Evolutionary conservation across 2,888 invertebrate genomes (phyloP), one percentile per base, ranked within the genome.

Genomic region (Andrena praecox): DNA sequence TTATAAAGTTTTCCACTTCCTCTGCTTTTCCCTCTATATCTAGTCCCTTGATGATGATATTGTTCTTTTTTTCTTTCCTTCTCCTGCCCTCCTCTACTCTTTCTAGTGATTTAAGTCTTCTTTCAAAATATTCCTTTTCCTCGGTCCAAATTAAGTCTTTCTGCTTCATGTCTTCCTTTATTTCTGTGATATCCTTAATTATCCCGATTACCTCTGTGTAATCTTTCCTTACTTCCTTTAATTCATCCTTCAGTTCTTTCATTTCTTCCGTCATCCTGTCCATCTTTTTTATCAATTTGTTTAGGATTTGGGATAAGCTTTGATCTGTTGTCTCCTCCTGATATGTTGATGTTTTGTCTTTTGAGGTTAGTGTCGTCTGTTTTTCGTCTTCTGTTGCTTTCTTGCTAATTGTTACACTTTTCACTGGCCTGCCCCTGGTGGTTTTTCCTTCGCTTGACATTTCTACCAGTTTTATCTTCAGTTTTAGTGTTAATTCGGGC

Each of bases 211-310:
- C n/a, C 6, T 52, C 52, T 8, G n/a, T 20, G 20, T 20, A 20
- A n/a, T 52, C 52, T 20, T 52, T 52, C 20, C 52, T 52, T 52
- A 52, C 52, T 52, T 52, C 52, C 2, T 52, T 52, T 52, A 52
- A 0, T 52, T 20, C 52, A 0, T 52, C 52, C 0, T 52, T 52
- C 7, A 52, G 0, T 20, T 52, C 10, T 52, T 52, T 20, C 20
- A 20, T 52, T 20, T 52, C 52, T 0, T 20, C 52, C 0, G 52
- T 0, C 20, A 52, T 7, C 2, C 20, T 2, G 7, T 52, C 20
- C 20, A 52, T 52, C 1, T 52, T 52, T 52, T 52, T 5, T 20
- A 6, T 52, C 20, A 52, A 1, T 52, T 16, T 52, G 20, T 52
- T 52, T 52, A 52, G 20, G 16, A 52, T 0, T 2, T n/a, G 50